A percentile compares a stretch with the other conserved stretches of the same genome.
phyloP scores from a whole-genome alignment of 2,797 vertebrate genomes.

The Rhincodon typus region DNA sequence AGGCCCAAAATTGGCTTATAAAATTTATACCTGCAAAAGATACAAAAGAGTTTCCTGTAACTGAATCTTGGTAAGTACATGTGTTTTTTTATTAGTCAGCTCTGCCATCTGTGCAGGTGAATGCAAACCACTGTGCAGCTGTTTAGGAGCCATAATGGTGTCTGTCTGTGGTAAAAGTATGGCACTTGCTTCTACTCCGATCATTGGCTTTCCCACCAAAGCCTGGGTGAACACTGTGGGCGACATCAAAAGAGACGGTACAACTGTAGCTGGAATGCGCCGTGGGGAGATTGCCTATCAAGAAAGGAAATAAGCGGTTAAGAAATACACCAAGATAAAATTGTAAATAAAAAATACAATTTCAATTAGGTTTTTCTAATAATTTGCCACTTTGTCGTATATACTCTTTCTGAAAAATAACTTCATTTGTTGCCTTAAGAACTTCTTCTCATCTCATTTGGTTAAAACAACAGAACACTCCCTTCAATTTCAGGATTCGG shows the following conservation, averaged over 20 bases:
- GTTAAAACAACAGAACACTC: not conserved
- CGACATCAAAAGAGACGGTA: constrained; percentile 71
- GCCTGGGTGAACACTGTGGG: constrained; percentile 75
- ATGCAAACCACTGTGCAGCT: constrained; percentile 40
- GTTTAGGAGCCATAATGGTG: constrained; percentile 38
- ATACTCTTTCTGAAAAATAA: not conserved
- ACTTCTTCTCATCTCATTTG: not conserved
- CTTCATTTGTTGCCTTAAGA: not conserved
- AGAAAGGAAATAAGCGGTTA: not conserved
- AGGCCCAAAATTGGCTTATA: not conserved
- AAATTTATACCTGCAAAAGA: constrained; percentile 71
- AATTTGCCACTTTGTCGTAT: not conserved
- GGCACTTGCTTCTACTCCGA: constrained; percentile 38
- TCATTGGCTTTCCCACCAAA: constrained; percentile 45
- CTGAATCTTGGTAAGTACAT: constrained; percentile 66
- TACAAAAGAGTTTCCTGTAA: constrained; percentile 76
- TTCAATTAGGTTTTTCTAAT: not conserved
- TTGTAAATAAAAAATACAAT: not conserved
- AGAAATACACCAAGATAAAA: not conserved
- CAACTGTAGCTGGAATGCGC: constrained; percentile 61
- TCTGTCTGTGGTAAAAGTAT: constrained; percentile 46
- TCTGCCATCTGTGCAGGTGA: constrained; percentile 53
- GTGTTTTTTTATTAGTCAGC: constrained; percentile 34
- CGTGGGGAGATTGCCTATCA: constrained; percentile 70
- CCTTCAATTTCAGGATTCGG: not conserved